These are phyloP conservation scores for Polyommatus iphigenia DNA, from an alignment of 2,888 invertebrate species.

Conservation along the genomic window DNA sequence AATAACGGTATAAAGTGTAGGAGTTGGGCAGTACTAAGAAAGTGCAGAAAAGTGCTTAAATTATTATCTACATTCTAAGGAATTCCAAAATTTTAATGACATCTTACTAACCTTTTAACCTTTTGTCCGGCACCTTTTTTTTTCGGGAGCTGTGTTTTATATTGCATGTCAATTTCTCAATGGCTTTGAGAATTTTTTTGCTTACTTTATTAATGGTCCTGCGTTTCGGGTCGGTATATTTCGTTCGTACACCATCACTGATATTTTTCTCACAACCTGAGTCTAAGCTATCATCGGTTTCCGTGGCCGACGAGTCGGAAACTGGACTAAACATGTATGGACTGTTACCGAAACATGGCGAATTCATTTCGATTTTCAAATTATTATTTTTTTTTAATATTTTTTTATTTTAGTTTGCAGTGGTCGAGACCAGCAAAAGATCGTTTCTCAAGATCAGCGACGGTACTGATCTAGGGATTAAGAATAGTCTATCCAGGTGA, in stretches of 20 bases:
- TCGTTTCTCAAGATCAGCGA: slow-evolving; percentile 58
- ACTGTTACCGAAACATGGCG: slow-evolving; percentile 64
- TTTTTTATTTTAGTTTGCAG: background rate
- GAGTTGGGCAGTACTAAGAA: too few species aligned
- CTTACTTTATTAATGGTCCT: slow-evolving; percentile 77
- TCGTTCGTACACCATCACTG: slow-evolving; percentile 65
- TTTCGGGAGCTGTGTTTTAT: slow-evolving; percentile 60
- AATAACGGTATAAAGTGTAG: too few species aligned
- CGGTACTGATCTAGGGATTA: slow-evolving; percentile 57
- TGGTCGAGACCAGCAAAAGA: slow-evolving; percentile 36
- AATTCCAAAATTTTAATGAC: background rate
- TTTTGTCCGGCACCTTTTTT: slow-evolving; percentile 46
- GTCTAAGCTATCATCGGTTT: slow-evolving; percentile 68
- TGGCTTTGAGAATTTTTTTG: slow-evolving; percentile 70
- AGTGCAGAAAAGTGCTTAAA: too few species aligned
- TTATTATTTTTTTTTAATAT: background rate
- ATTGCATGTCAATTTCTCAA: slow-evolving; percentile 71
- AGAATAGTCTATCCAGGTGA: slow-evolving; percentile 52
- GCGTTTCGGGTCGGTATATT: slow-evolving; percentile 71
- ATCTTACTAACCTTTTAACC: slow-evolving; percentile 38
- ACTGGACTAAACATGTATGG: slow-evolving; percentile 73
- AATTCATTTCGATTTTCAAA: slow-evolving; percentile 55
- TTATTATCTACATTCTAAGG: background rate
- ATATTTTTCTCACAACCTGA: slow-evolving; percentile 68
- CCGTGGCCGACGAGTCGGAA: slow-evolving; percentile 72